Conservation (phyloP, 2,888 invertebrate genomes). For the Epistrophe grossulariae region DNA sequence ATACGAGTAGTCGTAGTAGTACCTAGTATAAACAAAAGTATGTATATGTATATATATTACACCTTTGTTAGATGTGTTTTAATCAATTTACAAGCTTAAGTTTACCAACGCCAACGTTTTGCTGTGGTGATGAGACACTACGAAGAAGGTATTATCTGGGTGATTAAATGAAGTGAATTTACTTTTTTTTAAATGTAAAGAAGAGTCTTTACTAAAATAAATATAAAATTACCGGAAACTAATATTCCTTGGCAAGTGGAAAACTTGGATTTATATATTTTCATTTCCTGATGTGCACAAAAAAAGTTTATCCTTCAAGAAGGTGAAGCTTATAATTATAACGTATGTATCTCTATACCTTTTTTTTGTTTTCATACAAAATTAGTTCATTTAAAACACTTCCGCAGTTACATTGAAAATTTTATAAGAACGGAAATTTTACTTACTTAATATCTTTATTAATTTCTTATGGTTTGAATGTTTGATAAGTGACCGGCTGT, state of each 20-base stretch:
- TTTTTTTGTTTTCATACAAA: neutral
- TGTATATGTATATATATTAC: neutral
- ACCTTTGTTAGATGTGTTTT: neutral
- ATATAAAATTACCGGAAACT: neutral
- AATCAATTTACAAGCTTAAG: neutral
- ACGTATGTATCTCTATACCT: neutral
- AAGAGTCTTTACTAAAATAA: neutral
- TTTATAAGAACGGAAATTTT: neutral
- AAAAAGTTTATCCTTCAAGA: neutral
- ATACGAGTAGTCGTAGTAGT: neutral
- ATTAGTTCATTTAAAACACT: neutral
- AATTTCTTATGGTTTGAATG: neutral
- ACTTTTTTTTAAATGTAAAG: neutral
- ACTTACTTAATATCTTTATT: slow-evolving; percentile 13
- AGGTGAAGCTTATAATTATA: too few relatives aligned
- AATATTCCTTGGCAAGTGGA: neutral
- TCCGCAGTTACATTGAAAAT: neutral
- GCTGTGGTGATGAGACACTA: neutral
- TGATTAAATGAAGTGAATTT: neutral
- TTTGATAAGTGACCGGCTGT: neutral
- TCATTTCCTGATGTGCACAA: neutral
- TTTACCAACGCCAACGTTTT: neutral
- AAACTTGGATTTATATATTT: neutral
- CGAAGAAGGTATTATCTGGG: neutral
- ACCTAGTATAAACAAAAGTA: neutral